Evolutionary conservation across 1,140 invertebrate genomes (phyloP).

Genomic region (Drosophila truncata): DNA sequence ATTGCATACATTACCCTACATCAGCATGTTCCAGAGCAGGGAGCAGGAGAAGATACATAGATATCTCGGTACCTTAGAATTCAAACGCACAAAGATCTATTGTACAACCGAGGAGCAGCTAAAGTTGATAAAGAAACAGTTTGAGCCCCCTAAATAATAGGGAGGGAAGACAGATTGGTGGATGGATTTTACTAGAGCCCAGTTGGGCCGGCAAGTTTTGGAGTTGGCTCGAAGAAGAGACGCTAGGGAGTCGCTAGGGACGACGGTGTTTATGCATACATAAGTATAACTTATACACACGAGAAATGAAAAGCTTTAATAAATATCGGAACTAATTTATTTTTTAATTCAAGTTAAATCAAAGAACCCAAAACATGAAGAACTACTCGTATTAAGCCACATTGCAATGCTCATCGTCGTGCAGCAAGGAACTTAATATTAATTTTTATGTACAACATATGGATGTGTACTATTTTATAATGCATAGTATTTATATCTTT

Average conservation of each 20-base stretch:
- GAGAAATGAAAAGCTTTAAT: slow-evolving; percentile 71
- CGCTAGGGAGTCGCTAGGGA: background rate
- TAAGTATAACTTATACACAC: slow-evolving; percentile 56
- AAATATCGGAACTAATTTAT: slow-evolving; percentile 69
- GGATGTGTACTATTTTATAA: slow-evolving; percentile 52
- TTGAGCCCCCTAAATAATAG: slow-evolving; percentile 11
- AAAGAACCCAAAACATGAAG: slow-evolving; percentile 4
- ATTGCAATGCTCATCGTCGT: slow-evolving; percentile 42
- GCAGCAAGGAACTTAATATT: slow-evolving; percentile 48
- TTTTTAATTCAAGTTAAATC: slow-evolving; percentile 63
- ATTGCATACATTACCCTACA: slow-evolving; percentile 13
- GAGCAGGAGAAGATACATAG: slow-evolving; percentile 28
- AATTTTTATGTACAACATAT: slow-evolving; percentile 49
- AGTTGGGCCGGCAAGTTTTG: slow-evolving; percentile 7
- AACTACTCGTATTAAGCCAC: slow-evolving; percentile 64
- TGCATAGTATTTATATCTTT: slow-evolving; percentile 70
- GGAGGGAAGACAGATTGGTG: background rate
- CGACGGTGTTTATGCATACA: slow-evolving; percentile 11
- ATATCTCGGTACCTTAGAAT: slow-evolving; percentile 67
- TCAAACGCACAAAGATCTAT: slow-evolving; percentile 76
- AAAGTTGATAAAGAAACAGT: slow-evolving; percentile 11
- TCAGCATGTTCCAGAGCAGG: slow-evolving; percentile 61
- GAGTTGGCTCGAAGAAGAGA: slow-evolving; percentile 3
- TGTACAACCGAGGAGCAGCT: slow-evolving; percentile 48
- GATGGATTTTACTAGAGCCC: slow-evolving; percentile 19